phyloP scores from a whole-genome alignment of 2,113 vertebrate species.

The Urocynchramus pylzowi region DNA sequence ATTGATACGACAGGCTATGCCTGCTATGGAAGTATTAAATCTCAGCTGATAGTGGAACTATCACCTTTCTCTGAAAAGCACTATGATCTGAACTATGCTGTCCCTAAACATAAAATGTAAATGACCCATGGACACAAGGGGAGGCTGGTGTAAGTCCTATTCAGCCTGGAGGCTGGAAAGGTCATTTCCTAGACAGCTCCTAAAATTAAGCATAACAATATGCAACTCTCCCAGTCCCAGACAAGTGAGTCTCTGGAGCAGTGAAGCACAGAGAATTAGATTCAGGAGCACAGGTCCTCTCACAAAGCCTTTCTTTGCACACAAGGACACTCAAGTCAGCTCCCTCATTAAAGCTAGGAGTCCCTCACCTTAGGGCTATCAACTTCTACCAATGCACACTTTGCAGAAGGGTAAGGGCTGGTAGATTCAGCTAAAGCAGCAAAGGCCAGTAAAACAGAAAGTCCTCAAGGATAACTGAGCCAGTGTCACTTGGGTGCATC shows the following conservation, averaged over 20 bases:
- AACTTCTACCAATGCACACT: neutral
- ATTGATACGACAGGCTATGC: neutral
- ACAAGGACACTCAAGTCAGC: neutral
- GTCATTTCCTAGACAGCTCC: neutral
- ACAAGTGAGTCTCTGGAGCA: neutral
- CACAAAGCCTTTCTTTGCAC: neutral
- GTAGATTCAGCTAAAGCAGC: neutral
- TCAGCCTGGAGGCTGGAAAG: neutral
- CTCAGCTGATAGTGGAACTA: slow-evolving; percentile 21
- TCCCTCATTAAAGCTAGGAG: neutral
- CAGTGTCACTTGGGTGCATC: neutral
- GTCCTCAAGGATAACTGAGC: neutral
- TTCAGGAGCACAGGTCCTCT: neutral
- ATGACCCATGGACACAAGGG: neutral
- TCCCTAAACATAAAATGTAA: neutral
- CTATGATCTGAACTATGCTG: neutral
- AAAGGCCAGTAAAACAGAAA: neutral
- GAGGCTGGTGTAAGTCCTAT: neutral
- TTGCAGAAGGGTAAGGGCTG: neutral
- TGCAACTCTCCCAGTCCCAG: neutral
- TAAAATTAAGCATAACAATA: neutral
- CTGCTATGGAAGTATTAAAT: slow-evolving; percentile 46
- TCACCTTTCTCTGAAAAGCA: slow-evolving; percentile 12
- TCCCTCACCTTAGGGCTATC: neutral
- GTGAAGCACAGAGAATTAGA: neutral